Conservation (phyloP, 2,113 vertebrate genomes). For the Siniperca knerii region DNA sequence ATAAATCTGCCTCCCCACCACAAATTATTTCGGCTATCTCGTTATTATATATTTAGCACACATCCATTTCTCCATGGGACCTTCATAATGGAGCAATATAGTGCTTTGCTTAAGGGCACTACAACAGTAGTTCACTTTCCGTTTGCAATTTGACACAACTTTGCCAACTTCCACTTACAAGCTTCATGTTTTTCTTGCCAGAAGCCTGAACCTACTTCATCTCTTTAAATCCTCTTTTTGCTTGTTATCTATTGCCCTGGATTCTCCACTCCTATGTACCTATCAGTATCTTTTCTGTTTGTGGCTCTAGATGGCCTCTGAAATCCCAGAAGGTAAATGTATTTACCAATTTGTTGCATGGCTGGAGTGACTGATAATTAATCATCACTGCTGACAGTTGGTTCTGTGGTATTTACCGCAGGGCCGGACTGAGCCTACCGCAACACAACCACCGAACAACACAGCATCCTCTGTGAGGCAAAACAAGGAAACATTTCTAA, state of each 20-base stretch:
- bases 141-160: slow-evolving; percentile 2
- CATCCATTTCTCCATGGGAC: not conserved
- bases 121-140: not conserved
- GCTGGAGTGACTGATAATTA: slow-evolving; percentile 76
- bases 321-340: slow-evolving; percentile 57
- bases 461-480: slow-evolving; percentile 4
- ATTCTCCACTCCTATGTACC: slow-evolving; percentile 19
- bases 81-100: not conserved
- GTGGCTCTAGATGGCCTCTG: slow-evolving; percentile 19
- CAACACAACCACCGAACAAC: slow-evolving; percentile 29
- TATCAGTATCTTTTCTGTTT: slow-evolving; percentile 41
- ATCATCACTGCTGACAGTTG: slow-evolving; percentile 72
- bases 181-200: slow-evolving; percentile 23
- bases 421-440: slow-evolving; percentile 14
- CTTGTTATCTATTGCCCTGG: slow-evolving; percentile 38
- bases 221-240: slow-evolving; percentile 24
- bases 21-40: not conserved
- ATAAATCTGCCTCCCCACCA: not conserved
- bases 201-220: slow-evolving; percentile 28
- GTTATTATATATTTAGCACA: not conserved
- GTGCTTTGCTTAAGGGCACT: not conserved
- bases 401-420: slow-evolving; percentile 49
- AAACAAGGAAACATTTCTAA: slow-evolving; percentile 18
- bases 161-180: slow-evolving; percentile 26
- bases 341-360: slow-evolving; percentile 75